Evolutionary conservation across 1,140 invertebrate genomes (phyloP).

Genomic region (Aplysia californica): DNA sequence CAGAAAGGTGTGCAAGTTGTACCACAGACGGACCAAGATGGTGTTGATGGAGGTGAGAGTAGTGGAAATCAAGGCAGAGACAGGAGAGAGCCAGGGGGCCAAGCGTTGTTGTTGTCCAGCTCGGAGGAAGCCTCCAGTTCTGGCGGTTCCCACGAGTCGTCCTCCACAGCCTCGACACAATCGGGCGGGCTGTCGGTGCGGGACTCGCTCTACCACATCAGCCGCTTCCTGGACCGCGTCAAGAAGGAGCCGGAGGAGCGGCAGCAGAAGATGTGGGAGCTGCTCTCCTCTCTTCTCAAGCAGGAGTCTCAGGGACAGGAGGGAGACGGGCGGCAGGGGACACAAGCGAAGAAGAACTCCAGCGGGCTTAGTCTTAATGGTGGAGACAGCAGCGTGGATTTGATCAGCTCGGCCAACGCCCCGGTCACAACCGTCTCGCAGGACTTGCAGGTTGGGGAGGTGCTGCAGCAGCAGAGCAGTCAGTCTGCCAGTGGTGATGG

Average conservation of each 20-base stretch:
- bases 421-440: neutral
- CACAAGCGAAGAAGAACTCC: neutral
- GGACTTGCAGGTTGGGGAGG: neutral
- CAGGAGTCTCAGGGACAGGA: neutral
- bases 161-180: too few relatives aligned
- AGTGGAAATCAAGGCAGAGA: too few relatives aligned
- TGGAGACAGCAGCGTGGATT: neutral
- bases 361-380: neutral
- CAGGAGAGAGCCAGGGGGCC: too few relatives aligned
- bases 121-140: too few relatives aligned
- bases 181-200: too few relatives aligned
- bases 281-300: constrained; percentile 6
- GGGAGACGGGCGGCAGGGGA: neutral
- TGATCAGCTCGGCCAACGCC: neutral
- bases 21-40: too few relatives aligned
- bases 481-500: too few relatives aligned
- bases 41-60: too few relatives aligned
- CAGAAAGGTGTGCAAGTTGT: too few relatives aligned
- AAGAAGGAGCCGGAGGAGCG: constrained; percentile 2
- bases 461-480: too few relatives aligned
- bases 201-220: constrained; percentile 22
- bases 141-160: too few relatives aligned
- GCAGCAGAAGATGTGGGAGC: constrained; percentile 10
- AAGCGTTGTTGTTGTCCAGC: too few relatives aligned
- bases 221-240: constrained; percentile 9